A percentile compares a stretch with the other conserved stretches of the same genome.
Conservation (phyloP, 2,797 vertebrate species). For the Scolopax rusticola region DNA sequence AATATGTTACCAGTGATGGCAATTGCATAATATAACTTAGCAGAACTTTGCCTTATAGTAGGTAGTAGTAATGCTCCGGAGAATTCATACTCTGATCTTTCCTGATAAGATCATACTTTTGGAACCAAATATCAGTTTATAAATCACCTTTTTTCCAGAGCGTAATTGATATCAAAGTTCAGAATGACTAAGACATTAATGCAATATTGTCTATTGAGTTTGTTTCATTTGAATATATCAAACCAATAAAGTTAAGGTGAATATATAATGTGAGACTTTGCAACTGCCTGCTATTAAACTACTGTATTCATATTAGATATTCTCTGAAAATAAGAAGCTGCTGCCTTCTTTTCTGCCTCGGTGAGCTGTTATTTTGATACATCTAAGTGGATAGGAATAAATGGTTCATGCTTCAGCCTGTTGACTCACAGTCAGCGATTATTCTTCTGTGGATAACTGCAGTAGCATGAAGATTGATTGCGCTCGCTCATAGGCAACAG, state of each 20-base stretch:
- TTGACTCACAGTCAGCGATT: not conserved
- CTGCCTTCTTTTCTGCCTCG: not conserved
- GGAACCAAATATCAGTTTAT: not conserved
- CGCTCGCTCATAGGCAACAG: not conserved
- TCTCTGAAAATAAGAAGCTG: not conserved
- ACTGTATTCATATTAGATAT: not conserved
- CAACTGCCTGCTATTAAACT: not conserved
- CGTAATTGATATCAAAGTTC: not conserved
- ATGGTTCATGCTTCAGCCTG: not conserved
- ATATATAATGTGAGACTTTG: not conserved
- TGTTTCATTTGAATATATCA: not conserved
- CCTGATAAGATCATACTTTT: not conserved
- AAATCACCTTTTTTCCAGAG: not conserved
- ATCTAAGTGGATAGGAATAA: slow-evolving; percentile 10
- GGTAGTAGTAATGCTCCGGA: not conserved
- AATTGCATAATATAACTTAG: not conserved
- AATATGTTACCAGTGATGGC: not conserved
- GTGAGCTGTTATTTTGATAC: slow-evolving; percentile 20
- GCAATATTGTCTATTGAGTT: not conserved
- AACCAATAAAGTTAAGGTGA: not conserved
- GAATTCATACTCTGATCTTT: not conserved
- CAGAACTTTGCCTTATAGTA: not conserved
- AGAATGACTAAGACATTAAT: not conserved
- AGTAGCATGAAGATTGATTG: slow-evolving; percentile 58
- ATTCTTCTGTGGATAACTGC: slow-evolving; percentile 14